phyloP scores from a whole-genome alignment of 2,888 invertebrate species.

The Bursaphelenchus okinawaensis region DNA sequence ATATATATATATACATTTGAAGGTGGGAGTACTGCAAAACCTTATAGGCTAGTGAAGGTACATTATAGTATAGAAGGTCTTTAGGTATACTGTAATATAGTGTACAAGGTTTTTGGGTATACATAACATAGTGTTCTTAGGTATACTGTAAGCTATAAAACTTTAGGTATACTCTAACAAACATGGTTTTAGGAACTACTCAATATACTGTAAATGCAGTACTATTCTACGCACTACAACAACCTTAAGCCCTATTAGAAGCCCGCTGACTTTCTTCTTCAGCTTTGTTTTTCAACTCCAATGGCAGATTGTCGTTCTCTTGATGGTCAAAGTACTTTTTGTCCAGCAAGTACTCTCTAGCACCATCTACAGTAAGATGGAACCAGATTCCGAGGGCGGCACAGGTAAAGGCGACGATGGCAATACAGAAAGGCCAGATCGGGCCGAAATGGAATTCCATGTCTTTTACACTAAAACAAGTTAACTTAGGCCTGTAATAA shows the following conservation, averaged over 20 bases:
- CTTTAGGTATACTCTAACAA: no score
- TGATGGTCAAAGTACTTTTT: constrained; percentile 40
- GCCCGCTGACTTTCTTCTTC: background rate
- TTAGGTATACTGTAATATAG: no score
- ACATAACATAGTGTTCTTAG: no score
- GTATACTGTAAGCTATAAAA: no score
- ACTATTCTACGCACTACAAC: no score
- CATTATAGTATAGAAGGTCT: no score
- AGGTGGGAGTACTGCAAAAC: no score
- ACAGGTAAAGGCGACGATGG: constrained; percentile 49
- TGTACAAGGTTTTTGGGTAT: no score
- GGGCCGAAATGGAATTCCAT: constrained; percentile 54
- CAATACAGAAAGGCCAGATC: constrained; percentile 56
- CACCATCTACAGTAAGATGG: constrained; percentile 46
- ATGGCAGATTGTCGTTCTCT: constrained; percentile 7
- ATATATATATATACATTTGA: no score
- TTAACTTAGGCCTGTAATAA: background rate
- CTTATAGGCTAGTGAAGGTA: no score
- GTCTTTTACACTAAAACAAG: constrained; percentile 35
- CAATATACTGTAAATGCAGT: no score
- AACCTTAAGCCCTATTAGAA: background rate
- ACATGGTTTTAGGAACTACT: no score
- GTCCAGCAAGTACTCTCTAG: constrained; percentile 49
- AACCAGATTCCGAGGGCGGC: constrained; percentile 56
- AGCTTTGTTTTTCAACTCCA: constrained; percentile 2